A percentile compares a stretch with the other conserved stretches of the same genome.
Evolutionary conservation across 1,140 invertebrate genomes (phyloP).

Genomic region (Nasonia giraulti): DNA sequence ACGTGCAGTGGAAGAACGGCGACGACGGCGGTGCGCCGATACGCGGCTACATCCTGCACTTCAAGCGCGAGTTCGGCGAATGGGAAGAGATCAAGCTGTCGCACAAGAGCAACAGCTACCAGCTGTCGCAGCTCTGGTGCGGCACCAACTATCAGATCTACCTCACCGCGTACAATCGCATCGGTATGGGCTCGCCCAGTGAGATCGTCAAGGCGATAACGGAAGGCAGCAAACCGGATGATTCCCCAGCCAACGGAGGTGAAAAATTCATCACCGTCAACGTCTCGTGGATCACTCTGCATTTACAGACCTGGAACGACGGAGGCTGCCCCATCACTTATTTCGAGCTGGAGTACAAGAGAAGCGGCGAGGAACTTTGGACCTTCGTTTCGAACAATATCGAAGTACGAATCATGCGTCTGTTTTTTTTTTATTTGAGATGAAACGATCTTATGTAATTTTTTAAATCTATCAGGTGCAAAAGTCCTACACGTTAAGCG

Average conservation of each 20-base stretch:
- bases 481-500: constrained; percentile 85
- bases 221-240: constrained; percentile 88
- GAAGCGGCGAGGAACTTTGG: constrained; percentile 76
- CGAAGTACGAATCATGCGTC: constrained; percentile 65
- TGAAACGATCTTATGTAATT: neutral
- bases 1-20: constrained; percentile 76
- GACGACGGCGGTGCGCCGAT: constrained; percentile 75
- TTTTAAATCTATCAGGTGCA: constrained; percentile 68
- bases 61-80: constrained; percentile 90
- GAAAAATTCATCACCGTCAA: constrained; percentile 88
- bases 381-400: constrained; percentile 77
- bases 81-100: constrained; percentile 91
- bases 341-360: constrained; percentile 88
- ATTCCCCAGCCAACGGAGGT: constrained; percentile 75
- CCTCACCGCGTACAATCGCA: constrained; percentile 91
- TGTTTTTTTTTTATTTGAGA: neutral
- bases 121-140: constrained; percentile 88
- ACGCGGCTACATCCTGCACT: constrained; percentile 88
- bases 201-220: constrained; percentile 89
- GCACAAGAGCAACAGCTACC: constrained; percentile 84
- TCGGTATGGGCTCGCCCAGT: constrained; percentile 90
- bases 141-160: constrained; percentile 91
- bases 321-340: constrained; percentile 92
- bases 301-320: constrained; percentile 91
- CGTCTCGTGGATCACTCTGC: constrained; percentile 90